Base-by-base conservation (phyloP, 2,888 invertebrate species). In the Yponomeuta cagnagella region DNA sequence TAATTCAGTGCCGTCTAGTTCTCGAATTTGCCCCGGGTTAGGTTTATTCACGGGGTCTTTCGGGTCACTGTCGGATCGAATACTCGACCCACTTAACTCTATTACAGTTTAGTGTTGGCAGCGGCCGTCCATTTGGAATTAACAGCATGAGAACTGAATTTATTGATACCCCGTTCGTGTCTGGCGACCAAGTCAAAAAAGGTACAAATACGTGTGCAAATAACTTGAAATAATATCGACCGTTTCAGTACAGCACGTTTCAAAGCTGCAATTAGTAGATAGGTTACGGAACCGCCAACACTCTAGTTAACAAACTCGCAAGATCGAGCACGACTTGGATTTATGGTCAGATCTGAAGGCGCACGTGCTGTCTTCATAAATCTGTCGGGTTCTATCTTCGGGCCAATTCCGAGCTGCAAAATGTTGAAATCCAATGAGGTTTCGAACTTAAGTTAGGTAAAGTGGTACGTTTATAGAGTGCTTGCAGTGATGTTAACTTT, bases 1-100 rank as follows among this genome's bases (percentile, higher is more conserved):
- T 76, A 76, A 75, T 76, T 74, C 73, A 73, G 74, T 75, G 73
- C 72, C 52, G 52, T 15, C 52, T 15, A 58, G 52, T 58, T 58
- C 52, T 63, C 70, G 71, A 73, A 75, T 74, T 73, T 23, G 23
- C 67, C 43, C 43, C 67, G 12, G 43, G 48, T 48, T 23, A 10
- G 30, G 65, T 65, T 65, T 65, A 65, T 65, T 65, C 12, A 31
- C 65, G 31, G 33, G 33, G 65, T 65, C 65, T 65, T 65, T 65
- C 33, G 65, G 33, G 33, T 30, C 65, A 33, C 65, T 12, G 65
- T 31, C 10, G 33, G 65, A 15, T 5, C 52, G 15, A 52, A 43
- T 43, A 12, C 52, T 15, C 52, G 52, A 1, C 52, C 52, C 52
- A 58, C 12, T 58, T 58, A 58, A 58, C 52, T 5, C 52, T 58